These are phyloP conservation scores for Propithecus coquereli DNA, from an alignment of 2,113 vertebrate genomes.

Conservation along the genomic window DNA sequence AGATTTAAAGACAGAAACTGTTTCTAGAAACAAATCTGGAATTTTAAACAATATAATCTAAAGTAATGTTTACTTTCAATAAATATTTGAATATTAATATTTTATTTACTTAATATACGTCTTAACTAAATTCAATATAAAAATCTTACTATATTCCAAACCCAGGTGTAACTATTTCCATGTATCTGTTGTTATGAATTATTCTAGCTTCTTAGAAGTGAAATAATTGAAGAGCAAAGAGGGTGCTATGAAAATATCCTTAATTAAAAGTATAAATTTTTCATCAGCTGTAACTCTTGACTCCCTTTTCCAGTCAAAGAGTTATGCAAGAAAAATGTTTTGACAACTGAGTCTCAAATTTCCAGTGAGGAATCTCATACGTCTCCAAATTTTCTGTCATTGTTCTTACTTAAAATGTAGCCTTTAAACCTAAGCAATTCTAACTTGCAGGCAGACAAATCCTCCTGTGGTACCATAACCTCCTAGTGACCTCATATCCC, in stretches of 20 bases:
- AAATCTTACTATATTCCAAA: not conserved
- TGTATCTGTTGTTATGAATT: not conserved
- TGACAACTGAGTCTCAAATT: not conserved
- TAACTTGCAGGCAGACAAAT: not conserved
- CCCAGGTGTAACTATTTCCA: not conserved
- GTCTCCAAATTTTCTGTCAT: not conserved
- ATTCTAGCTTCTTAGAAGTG: not conserved
- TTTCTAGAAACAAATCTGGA: not conserved
- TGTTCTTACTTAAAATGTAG: not conserved
- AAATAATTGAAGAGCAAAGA: not conserved
- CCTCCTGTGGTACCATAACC: not conserved
- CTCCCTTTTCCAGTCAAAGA: not conserved
- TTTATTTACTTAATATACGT: not conserved
- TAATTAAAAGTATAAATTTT: not conserved
- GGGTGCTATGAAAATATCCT: not conserved
- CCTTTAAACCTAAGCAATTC: not conserved
- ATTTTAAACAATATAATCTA: not conserved
- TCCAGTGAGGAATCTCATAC: not conserved
- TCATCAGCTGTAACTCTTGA: not conserved
- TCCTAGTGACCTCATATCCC: accelerated
- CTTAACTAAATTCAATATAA: not conserved
- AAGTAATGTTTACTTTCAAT: not conserved
- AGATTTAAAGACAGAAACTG: not conserved
- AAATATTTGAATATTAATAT: not conserved
- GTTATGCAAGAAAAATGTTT: not conserved